These are phyloP conservation scores for Gambelia wislizenii DNA, from an alignment of 2,797 vertebrate species.

Conservation along the genomic window DNA sequence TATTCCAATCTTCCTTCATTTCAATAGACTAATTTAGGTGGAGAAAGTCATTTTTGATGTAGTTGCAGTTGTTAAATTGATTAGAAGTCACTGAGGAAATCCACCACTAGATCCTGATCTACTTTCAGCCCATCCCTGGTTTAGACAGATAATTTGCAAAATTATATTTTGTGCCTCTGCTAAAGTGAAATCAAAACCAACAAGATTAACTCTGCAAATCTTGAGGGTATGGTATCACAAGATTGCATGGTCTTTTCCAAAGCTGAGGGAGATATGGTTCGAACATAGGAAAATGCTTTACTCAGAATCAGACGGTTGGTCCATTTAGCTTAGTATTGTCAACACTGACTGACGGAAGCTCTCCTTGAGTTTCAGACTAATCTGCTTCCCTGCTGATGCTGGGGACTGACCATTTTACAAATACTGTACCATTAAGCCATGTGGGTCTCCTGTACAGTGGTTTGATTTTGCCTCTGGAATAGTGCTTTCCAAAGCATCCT, in stretches of 20 bases:
- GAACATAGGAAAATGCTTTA: neutral
- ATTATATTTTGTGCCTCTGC: neutral
- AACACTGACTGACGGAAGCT: no score
- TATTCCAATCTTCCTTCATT: neutral
- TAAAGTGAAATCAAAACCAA: neutral
- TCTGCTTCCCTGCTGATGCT: no score
- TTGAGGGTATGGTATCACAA: neutral
- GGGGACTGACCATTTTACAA: no score
- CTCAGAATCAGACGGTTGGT: neutral
- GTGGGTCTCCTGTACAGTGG: no score
- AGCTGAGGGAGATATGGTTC: neutral
- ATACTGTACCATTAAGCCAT: no score
- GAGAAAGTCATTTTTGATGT: neutral
- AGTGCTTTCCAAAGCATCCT: no score
- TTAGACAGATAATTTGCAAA: neutral
- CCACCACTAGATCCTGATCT: neutral
- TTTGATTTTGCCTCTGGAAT: no score
- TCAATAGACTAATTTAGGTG: neutral
- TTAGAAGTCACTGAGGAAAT: neutral
- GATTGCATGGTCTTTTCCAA: neutral
- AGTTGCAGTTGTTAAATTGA: neutral
- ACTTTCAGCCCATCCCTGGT: neutral
- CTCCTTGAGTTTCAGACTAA: no score
- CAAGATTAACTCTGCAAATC: neutral
- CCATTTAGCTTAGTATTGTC: no score